Evolutionary conservation across 2,888 invertebrate species (phyloP).

Genomic region (Lochmaea crataegi): DNA sequence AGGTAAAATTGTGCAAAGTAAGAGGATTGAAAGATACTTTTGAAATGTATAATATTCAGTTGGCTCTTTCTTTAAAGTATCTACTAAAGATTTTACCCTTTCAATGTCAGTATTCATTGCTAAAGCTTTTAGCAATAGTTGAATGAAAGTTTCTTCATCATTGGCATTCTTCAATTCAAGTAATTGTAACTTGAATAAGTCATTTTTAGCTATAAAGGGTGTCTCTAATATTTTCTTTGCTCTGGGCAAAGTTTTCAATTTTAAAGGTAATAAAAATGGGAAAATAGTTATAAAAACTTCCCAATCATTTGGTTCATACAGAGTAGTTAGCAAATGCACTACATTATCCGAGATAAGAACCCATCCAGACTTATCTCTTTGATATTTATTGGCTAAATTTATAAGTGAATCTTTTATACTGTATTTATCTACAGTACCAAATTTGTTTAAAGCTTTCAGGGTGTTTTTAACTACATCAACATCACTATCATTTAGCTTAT

Average conservation of each 20-base stretch:
- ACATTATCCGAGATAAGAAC: slow-evolving; percentile 58
- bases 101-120: slow-evolving; percentile 39
- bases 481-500: slow-evolving; percentile 77
- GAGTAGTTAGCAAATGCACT: slow-evolving; percentile 49
- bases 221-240: slow-evolving; percentile 65
- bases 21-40: slow-evolving; percentile 61
- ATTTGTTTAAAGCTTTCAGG: slow-evolving; percentile 63
- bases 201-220: slow-evolving; percentile 64
- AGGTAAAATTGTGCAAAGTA: slow-evolving; percentile 66
- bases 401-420: slow-evolving; percentile 67
- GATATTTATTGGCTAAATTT: slow-evolving; percentile 67
- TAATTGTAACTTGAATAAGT: slow-evolving; percentile 44
- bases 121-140: slow-evolving; percentile 46
- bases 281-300: slow-evolving; percentile 71
- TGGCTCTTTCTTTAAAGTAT: slow-evolving; percentile 46
- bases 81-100: slow-evolving; percentile 44
- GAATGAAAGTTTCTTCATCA: slow-evolving; percentile 45
- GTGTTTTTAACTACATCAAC: slow-evolving; percentile 71
- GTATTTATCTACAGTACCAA: slow-evolving; percentile 43
- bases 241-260: slow-evolving; percentile 62
- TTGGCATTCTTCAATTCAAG: slow-evolving; percentile 25
- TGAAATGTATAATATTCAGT: slow-evolving; percentile 48
- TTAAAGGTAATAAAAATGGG: slow-evolving; percentile 73
- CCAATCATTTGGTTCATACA: slow-evolving; percentile 65
- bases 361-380: slow-evolving; percentile 60